These are phyloP conservation scores for Brevipalpus yothersi DNA, from an alignment of 1,140 invertebrate species.

Conservation along the genomic window DNA sequence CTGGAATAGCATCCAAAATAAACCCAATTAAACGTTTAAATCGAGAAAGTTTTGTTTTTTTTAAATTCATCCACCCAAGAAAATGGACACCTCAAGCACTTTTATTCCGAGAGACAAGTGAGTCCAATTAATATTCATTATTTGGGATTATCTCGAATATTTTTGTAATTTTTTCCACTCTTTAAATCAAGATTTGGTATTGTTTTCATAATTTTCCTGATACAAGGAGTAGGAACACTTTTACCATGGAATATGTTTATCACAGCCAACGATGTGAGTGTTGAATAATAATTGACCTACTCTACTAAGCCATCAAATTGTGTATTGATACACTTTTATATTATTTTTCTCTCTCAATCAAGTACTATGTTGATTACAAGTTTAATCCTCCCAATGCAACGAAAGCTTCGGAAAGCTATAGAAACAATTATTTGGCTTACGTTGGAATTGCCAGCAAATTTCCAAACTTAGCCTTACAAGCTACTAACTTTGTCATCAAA, in stretches of 20 bases:
- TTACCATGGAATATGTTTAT: slow-evolving; percentile 99
- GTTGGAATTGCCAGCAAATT: slow-evolving; percentile 65
- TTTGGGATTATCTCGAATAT: no score
- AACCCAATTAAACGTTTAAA: no score
- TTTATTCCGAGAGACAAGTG: no score
- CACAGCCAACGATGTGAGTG: slow-evolving; percentile 57
- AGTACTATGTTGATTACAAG: slow-evolving; percentile 84
- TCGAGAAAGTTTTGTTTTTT: no score
- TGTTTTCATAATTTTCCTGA: slow-evolving; percentile 65
- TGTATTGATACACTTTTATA: neutral
- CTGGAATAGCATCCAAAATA: no score
- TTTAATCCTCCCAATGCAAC: slow-evolving; percentile 23
- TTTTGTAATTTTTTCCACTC: neutral
- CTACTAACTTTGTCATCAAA: slow-evolving; percentile 74
- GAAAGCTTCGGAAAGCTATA: slow-evolving; percentile 33
- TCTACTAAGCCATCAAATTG: neutral
- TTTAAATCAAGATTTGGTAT: slow-evolving; percentile 33
- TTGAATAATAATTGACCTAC: neutral
- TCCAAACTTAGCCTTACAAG: slow-evolving; percentile 81
- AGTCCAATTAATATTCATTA: no score
- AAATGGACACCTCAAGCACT: no score
- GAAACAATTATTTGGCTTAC: slow-evolving; percentile 49
- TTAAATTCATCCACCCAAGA: no score
- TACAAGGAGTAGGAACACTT: slow-evolving; percentile 79
- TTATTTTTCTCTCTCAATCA: slow-evolving; percentile 7